Evolutionary conservation across 2,797 vertebrate genomes (phyloP).

Genomic region (Telmatherina bonti): DNA sequence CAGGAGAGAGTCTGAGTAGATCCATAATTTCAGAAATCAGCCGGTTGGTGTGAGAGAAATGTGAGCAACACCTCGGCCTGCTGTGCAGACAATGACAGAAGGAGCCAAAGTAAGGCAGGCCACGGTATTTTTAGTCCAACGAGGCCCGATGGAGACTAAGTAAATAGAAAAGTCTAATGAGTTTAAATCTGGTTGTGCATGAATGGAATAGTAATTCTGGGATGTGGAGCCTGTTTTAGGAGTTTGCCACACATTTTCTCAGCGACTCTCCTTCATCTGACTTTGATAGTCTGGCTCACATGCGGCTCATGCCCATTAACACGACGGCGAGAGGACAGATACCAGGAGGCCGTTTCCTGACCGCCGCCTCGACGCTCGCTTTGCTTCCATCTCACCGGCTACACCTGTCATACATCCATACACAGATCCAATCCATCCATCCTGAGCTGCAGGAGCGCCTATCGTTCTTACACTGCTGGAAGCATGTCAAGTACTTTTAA

Average conservation of each 20-base stretch:
- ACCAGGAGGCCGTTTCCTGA: constrained; percentile 68
- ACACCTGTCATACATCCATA: constrained; percentile 73
- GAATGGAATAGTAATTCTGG: constrained; percentile 82
- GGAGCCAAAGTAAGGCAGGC: constrained; percentile 85
- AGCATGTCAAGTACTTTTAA: constrained; percentile 80
- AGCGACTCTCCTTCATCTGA: constrained; percentile 85
- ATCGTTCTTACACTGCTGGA: constrained; percentile 84
- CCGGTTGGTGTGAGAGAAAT: constrained; percentile 66
- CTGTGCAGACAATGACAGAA: constrained; percentile 81
- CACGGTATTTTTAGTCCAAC: constrained; percentile 85
- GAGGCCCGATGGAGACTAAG: constrained; percentile 80
- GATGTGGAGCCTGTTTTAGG: constrained; percentile 82
- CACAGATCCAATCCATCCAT: constrained; percentile 61
- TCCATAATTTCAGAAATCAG: constrained; percentile 74
- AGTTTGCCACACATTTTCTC: constrained; percentile 83
- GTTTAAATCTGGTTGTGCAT: constrained; percentile 79
- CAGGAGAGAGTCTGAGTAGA: constrained; percentile 74
- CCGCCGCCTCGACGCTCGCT: constrained; percentile 46
- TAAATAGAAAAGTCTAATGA: constrained; percentile 86
- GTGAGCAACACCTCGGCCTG: constrained; percentile 62
- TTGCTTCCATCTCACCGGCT: constrained; percentile 67
- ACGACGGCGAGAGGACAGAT: constrained; percentile 72
- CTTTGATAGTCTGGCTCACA: constrained; percentile 82
- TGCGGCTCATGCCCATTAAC: constrained; percentile 84
- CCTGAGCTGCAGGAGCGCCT: constrained; percentile 74